Evolutionary conservation across 2,797 vertebrate genomes (phyloP), one percentile per base, ranked within the genome.

Genomic region (Botia kubotai): DNA sequence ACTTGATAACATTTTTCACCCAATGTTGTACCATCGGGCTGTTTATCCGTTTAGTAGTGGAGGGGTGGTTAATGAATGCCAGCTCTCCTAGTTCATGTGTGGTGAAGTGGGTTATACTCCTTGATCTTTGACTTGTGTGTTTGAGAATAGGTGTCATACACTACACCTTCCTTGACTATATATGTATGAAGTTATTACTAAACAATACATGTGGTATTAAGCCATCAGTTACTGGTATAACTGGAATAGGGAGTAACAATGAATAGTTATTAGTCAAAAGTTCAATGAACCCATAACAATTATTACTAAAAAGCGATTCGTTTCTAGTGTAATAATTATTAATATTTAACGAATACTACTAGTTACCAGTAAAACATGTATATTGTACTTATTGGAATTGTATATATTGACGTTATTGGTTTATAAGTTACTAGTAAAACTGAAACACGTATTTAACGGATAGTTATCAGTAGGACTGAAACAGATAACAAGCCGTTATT

Each of bases 21-120:
- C 60, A 2, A 62, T 16, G 60, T 33, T 13, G 29, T 16, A 65
- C 14, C 26, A 16, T 33, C 21, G 6, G 23, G 6, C 29, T 33
- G 21, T 70, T 86, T 75, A 77, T 75, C 72, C 71, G 70, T 72
- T 84, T 72, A 79, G 55, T 26, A 46, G 17, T 55, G 74, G 58
- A 33, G 57, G 4, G 23, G 69, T 23, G n/a, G 81, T 85, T 85
- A 80, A 87, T 87, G 68, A 85, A 76, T 82, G 65, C 6, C 74
- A 78, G 79, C 17, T 62, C 66, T 80, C 46, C 19, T n/a, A 43
- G 63, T 39, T 29, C 4, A 70, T 21, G 23, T 82, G 62, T 72
- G 60, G 2, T 60, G 21, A 48, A 77, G 66, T 82, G 79, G 68
- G 13, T 65, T 46, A 83, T 85, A 79, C 39, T 66, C 72, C 75